Evolutionary conservation across 30 jellyfish, hydroid and myxozoan species (phyloP).

Genomic region (Hydractinia symbiolongicarpus): DNA sequence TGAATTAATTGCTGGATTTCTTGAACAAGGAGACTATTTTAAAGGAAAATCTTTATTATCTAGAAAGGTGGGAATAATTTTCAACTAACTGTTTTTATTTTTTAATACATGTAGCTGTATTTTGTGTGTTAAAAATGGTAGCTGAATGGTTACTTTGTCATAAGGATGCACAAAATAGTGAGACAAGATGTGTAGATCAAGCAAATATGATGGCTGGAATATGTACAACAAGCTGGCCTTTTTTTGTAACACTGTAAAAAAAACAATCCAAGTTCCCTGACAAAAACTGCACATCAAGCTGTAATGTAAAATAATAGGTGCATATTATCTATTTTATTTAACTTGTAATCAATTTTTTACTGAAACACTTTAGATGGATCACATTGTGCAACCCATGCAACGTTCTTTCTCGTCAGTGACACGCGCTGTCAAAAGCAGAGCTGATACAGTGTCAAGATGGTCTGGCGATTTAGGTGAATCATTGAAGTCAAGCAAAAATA

Average conservation of each 20-base stretch:
- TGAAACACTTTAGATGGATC: constrained; percentile 48
- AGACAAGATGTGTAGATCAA: too few relatives aligned
- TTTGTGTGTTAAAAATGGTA: background rate
- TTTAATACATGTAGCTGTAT: background rate
- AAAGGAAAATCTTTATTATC: constrained; percentile 76
- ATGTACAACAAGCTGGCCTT: too few relatives aligned
- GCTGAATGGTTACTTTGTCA: background rate
- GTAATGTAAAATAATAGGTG: too few relatives aligned
- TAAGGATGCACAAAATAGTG: background rate
- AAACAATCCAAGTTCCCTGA: too few relatives aligned
- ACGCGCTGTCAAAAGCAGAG: constrained; percentile 31
- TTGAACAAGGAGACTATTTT: constrained; percentile 88
- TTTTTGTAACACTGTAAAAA: too few relatives aligned
- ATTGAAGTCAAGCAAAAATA: constrained; percentile 14
- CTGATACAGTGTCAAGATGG: constrained; percentile 37
- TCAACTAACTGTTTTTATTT: background rate
- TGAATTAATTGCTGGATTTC: constrained; percentile 83
- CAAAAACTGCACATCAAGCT: too few relatives aligned
- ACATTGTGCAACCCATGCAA: constrained; percentile 59
- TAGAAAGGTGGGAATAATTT: constrained; percentile 49
- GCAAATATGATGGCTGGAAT: too few relatives aligned
- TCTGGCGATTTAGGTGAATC: constrained; percentile 31
- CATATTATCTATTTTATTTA: too few relatives aligned
- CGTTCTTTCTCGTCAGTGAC: constrained; percentile 45
- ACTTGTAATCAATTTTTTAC: too few relatives aligned